Percentiles rank a stretch among this genome's conserved stretches.
Evolutionary conservation across 2,888 invertebrate species (phyloP).

Genomic region (Cephus spinipes): DNA sequence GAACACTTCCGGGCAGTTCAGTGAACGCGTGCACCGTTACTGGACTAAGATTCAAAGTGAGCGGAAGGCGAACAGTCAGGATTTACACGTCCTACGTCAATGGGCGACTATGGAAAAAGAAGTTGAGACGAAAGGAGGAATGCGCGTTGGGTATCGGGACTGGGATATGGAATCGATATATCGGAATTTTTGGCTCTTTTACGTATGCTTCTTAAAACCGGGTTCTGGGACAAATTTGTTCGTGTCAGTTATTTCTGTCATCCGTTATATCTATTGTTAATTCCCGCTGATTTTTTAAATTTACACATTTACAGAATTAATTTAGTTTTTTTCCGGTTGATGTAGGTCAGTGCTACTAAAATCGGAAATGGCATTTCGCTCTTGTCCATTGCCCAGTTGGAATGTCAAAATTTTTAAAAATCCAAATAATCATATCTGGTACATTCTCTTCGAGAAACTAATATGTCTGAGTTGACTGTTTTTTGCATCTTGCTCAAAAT

Average conservation of each 20-base stretch:
- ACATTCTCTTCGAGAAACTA: no score
- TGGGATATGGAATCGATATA: neutral
- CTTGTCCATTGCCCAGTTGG: no score
- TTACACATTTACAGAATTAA: neutral
- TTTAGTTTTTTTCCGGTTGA: neutral
- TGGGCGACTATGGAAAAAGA: constrained; percentile 41
- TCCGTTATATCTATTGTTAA: neutral
- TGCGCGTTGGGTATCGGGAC: neutral
- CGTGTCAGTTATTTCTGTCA: neutral
- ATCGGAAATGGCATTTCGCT: neutral
- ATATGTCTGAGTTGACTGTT: no score
- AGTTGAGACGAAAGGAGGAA: neutral
- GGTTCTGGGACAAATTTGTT: neutral
- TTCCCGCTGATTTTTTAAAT: neutral
- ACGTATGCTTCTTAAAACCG: neutral
- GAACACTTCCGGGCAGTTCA: neutral
- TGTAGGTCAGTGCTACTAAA: neutral
- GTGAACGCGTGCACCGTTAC: neutral
- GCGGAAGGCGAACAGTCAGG: neutral
- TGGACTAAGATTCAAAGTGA: neutral
- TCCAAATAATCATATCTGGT: no score
- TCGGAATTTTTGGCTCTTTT: neutral
- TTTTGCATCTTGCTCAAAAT: no score
- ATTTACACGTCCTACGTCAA: neutral
- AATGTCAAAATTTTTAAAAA: no score